Evolutionary conservation across 2,113 vertebrate species (phyloP).

Genomic region (Burhinus bistriatus): DNA sequence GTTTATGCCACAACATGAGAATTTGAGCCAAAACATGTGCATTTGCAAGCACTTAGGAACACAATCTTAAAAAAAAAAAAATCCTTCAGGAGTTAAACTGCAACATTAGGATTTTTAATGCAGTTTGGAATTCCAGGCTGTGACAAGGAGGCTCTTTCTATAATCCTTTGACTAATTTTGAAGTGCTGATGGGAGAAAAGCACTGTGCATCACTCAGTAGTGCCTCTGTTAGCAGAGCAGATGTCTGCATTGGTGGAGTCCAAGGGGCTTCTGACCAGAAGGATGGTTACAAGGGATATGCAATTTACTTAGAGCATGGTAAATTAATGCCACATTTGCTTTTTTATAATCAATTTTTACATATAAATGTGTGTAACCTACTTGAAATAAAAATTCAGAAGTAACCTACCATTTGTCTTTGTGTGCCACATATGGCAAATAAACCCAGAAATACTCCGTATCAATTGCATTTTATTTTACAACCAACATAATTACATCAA

Average conservation of each 20-base stretch:
- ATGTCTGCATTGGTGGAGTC: neutral
- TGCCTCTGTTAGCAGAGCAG: neutral
- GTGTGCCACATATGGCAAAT: neutral
- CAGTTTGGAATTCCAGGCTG: neutral
- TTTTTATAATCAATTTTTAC: neutral
- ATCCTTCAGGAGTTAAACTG: neutral
- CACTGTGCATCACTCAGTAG: neutral
- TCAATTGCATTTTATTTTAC: constrained; percentile 7
- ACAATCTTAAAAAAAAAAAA: neutral
- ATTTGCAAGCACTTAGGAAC: neutral
- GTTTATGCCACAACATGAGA: neutral
- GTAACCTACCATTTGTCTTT: neutral
- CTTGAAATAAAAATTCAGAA: constrained; percentile 21
- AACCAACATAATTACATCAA: neutral
- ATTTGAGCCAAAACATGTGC: neutral
- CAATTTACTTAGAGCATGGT: neutral
- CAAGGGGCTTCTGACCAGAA: neutral
- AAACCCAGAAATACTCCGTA: neutral
- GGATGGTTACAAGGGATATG: neutral
- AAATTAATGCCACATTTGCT: neutral
- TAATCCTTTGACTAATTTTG: neutral
- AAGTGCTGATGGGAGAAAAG: neutral
- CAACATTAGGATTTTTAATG: neutral
- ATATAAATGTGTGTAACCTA: neutral
- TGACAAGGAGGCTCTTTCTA: neutral